Evolutionary conservation across 1,140 invertebrate species (phyloP).

Genomic region (Drosophila obscura): DNA sequence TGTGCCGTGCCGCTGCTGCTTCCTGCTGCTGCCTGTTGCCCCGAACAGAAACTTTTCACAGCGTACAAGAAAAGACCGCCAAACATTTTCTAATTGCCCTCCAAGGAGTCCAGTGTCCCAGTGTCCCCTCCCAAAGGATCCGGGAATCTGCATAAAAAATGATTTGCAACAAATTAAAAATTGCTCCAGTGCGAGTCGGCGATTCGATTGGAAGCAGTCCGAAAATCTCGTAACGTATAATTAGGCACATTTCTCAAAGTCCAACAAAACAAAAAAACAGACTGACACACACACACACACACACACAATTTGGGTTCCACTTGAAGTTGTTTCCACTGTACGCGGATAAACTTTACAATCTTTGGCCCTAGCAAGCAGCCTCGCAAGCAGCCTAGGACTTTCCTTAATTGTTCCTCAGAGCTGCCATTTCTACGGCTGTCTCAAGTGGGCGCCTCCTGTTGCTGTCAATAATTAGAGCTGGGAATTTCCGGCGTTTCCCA

Average conservation of each 20-base stretch:
- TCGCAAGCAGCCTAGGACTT: not conserved
- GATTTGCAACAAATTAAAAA: constrained; percentile 64
- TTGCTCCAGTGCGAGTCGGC: constrained; percentile 35
- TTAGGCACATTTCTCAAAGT: constrained; percentile 56
- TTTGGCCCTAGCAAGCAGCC: not conserved
- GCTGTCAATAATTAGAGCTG: constrained; percentile 78
- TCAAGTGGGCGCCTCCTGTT: constrained; percentile 37
- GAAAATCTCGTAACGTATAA: constrained; percentile 64
- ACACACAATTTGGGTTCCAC: not conserved
- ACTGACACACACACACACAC: not conserved
- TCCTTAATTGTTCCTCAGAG: constrained; percentile 60
- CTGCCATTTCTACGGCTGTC: not conserved
- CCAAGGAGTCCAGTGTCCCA: constrained; percentile 36
- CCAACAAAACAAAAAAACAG: constrained; percentile 8
- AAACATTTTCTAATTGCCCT: constrained; percentile 69
- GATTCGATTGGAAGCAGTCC: constrained; percentile 43
- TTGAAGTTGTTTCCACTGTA: constrained; percentile 16
- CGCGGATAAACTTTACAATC: constrained; percentile 38
- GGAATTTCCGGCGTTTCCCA: constrained; percentile 62
- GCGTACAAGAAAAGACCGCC: constrained; percentile 8
- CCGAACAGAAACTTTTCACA: constrained; percentile 23
- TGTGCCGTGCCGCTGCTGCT: too few species aligned
- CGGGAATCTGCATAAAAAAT: constrained; percentile 55
- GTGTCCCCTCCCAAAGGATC: constrained; percentile 26
- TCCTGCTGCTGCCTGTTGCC: not conserved